Evolutionary conservation across 2,888 invertebrate genomes (phyloP).

Genomic region (Morpho helenor): DNA sequence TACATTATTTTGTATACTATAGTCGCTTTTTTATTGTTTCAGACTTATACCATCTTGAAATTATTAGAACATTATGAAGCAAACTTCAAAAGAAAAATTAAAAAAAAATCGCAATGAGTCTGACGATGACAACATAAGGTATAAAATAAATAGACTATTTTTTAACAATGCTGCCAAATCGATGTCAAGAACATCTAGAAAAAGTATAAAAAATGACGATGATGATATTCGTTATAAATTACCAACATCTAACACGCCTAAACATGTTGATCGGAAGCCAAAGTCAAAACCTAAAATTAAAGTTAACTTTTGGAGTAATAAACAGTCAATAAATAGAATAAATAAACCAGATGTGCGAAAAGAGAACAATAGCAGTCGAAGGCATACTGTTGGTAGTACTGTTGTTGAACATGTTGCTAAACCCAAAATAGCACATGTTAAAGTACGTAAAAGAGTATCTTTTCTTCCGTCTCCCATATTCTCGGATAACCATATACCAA

Average conservation of each 20-base stretch:
- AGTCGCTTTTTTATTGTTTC: slow-evolving; percentile 5
- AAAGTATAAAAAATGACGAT: slow-evolving; percentile 31
- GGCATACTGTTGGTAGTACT: slow-evolving; percentile 52
- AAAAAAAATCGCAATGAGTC: slow-evolving; percentile 57
- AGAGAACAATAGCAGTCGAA: slow-evolving; percentile 40
- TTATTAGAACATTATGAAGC: slow-evolving; percentile 41
- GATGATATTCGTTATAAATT: slow-evolving; percentile 65
- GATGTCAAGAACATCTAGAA: slow-evolving; percentile 32
- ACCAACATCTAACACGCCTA: slow-evolving; percentile 42
- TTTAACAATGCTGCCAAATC: slow-evolving; percentile 41
- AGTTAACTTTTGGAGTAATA: slow-evolving; percentile 72
- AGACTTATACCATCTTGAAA: slow-evolving; percentile 7
- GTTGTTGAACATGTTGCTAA: slow-evolving; percentile 36
- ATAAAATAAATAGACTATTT: slow-evolving; percentile 59
- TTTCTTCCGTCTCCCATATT: slow-evolving; percentile 67
- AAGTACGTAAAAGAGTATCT: slow-evolving; percentile 65
- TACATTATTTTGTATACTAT: background rate
- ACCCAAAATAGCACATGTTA: slow-evolving; percentile 48
- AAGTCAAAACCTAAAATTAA: slow-evolving; percentile 66
- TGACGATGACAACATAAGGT: slow-evolving; percentile 66
- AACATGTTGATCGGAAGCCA: slow-evolving; percentile 45
- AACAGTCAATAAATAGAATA: slow-evolving; percentile 44
- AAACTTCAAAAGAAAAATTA: slow-evolving; percentile 36
- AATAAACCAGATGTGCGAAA: slow-evolving; percentile 41
- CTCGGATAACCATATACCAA: slow-evolving; percentile 67